phyloP scores from a whole-genome alignment of 2,888 invertebrate genomes.

The Acleris emargana region DNA sequence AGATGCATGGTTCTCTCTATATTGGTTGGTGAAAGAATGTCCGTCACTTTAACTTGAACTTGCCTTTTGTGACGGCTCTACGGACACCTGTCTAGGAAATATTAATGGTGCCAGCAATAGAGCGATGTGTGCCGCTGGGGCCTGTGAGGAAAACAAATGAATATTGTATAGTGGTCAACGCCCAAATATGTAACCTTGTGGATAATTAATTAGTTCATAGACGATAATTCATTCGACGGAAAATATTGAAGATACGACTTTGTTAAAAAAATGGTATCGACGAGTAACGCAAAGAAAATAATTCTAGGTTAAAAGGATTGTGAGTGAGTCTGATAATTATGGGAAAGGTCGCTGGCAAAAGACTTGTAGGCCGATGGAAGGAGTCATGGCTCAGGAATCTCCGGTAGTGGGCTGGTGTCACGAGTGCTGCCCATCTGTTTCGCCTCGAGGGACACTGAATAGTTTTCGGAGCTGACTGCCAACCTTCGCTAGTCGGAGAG shows the following conservation, averaged over 20 bases:
- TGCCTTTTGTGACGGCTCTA: slow-evolving; percentile 26
- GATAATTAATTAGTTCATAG: not conserved
- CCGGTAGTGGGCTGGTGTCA: no score
- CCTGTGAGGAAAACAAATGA: slow-evolving; percentile 22
- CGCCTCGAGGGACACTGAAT: no score
- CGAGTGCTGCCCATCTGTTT: no score
- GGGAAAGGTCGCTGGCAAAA: no score
- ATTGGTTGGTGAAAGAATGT: slow-evolving; percentile 25
- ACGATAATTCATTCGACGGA: not conserved
- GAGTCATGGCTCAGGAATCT: no score
- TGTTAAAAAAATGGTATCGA: not conserved
- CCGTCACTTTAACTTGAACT: slow-evolving; percentile 34
- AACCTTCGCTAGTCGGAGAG: no score
- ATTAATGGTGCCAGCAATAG: slow-evolving; percentile 22
- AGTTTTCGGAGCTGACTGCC: no score
- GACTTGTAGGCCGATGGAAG: no score
- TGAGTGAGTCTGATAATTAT: no score
- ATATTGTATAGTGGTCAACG: not conserved
- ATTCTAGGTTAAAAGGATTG: no score
- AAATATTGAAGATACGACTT: not conserved
- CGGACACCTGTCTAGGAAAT: slow-evolving; percentile 26
- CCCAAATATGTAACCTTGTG: slow-evolving; percentile 22
- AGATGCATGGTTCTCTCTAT: slow-evolving; percentile 15
- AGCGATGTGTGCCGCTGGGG: slow-evolving; percentile 1
- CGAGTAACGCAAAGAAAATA: no score